Base-by-base conservation (phyloP, 2,888 invertebrate genomes). In the Pterostichus niger region DNA sequence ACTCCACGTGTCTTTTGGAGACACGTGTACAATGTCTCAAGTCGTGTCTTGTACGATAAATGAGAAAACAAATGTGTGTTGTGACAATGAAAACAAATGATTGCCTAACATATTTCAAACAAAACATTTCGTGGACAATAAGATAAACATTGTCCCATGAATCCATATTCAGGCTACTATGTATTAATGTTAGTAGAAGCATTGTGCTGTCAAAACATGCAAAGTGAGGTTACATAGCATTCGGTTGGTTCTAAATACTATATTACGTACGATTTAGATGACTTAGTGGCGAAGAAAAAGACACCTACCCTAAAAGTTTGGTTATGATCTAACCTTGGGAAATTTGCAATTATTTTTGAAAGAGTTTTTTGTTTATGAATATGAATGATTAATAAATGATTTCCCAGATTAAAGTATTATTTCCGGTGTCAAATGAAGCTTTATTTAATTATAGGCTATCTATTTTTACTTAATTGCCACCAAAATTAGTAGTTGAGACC, bases 241-340 rank as follows among this genome's bases (percentile, higher is more conserved):
- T 35, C 13, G 1, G n/a, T 40, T 40, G 40, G 9, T 40, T n/a
- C 10, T 13, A 10, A n/a, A 64, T 46, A 46, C 6, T 75, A 31
- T 17, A 24, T n/a, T 75, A 75, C 75, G 75, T 75, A 75, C 75
- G 52, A 49, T 49, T 24, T 78, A 56, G 78, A 78, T 56, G 44
- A 78, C 78, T 56, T 44, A 78, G 31, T 73, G 73, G 73, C 73
- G 73, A 73, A 77, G 59, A 56, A 77, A 59, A 78, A 59, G 35
- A 5, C 68, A 71, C 68, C 68, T 71, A 71, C 40, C 9, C 40
- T 40, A 52, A 52, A 52, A 52, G 52, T 4, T 17, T 15, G 68
- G 13, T 71, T n/a, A 33, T 33, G 33, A 35, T n/a, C 31, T n/a
- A 6, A 40, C 5, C 40, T 40, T 40, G 40, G 40, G 40, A 40